Evolutionary conservation across 1,140 invertebrate genomes (phyloP), one percentile per base, ranked within the genome.

Genomic region (Cotesia glomerata): DNA sequence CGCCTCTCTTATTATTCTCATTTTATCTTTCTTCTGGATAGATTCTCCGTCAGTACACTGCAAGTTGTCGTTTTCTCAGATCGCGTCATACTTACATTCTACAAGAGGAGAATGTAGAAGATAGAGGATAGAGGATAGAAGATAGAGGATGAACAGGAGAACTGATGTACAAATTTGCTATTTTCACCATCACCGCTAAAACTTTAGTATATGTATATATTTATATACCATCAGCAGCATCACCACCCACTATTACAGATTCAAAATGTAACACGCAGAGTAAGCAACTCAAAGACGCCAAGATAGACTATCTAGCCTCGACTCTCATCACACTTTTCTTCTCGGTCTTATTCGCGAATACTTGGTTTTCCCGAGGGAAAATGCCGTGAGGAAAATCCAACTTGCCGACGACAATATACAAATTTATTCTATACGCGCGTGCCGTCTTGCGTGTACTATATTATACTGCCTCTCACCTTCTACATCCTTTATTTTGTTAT

Each of bases 401-500:
- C 74, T 70, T 75, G 74, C 70, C 69, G 71, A 73, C 74, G 71
- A 75, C 74, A 75, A 75, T 75, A 75, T 69, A 75, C 74, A 75
- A 75, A 75, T 75, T 75, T 75, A 75, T 75, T 75, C 74, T 71
- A 73, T 71, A 75, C 74, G 74, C 74, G 74, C 72, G 74, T 73
- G 71, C 63, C 74, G 61, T 62, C 69, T 67, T 71, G 52, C 64
- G 62, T 62, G 56, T 67, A 70, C 67, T 45, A 45, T 67, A 70
- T 61, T 45, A 45, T 45, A 45, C 71, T 65, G 51, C 67, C 51
- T 69, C 18, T 69, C 51, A 62, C 32, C 32, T 56, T n/a, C 51
- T 68, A 11, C 14, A 32, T 62, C 16, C 39, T 39, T 34, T 16
- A 45, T 52, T 34, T 59, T 54, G n/a, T 16, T 54, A 7, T 65